A percentile compares a stretch with the other conserved stretches of the same genome.
Conservation (phyloP, 2,797 vertebrate species). For the Taenioides sp. region DNA sequence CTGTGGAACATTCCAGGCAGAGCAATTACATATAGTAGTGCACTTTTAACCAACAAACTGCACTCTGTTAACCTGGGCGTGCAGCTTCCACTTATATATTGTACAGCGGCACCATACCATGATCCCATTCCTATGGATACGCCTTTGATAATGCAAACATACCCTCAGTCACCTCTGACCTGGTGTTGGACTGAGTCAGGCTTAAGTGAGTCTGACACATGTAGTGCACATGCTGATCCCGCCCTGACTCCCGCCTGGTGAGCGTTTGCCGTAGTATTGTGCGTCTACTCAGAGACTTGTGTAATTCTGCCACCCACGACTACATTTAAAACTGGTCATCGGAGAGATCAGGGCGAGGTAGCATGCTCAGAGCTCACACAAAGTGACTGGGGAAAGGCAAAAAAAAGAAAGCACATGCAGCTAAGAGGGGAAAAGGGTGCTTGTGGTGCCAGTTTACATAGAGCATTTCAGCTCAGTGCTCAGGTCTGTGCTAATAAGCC, state of each 20-base stretch:
- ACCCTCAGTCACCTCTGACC: neutral
- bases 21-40: too few relatives aligned
- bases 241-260: conserved; percentile 1
- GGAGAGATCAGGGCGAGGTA: conserved; percentile 27
- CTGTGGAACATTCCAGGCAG: too few relatives aligned
- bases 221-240: neutral
- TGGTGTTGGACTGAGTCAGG: neutral
- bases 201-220: conserved; percentile 8
- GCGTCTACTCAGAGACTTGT: conserved; percentile 49
- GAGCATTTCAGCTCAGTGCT: conserved; percentile 49
- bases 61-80: neutral
- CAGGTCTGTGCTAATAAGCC: conserved; percentile 63
- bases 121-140: neutral
- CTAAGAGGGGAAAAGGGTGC: conserved; percentile 33
- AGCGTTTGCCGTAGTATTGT: conserved; percentile 23
- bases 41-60: neutral
- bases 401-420: conserved; percentile 4
- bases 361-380: conserved; percentile 20
- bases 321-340: conserved; percentile 45
- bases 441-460: conserved; percentile 45
- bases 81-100: neutral
- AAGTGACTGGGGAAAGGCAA: conserved; percentile 21
- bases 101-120: neutral
- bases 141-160: neutral
- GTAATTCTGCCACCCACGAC: conserved; percentile 52